Evolutionary conservation across 2,113 vertebrate species (phyloP).

Genomic region (Carlito syrichta): DNA sequence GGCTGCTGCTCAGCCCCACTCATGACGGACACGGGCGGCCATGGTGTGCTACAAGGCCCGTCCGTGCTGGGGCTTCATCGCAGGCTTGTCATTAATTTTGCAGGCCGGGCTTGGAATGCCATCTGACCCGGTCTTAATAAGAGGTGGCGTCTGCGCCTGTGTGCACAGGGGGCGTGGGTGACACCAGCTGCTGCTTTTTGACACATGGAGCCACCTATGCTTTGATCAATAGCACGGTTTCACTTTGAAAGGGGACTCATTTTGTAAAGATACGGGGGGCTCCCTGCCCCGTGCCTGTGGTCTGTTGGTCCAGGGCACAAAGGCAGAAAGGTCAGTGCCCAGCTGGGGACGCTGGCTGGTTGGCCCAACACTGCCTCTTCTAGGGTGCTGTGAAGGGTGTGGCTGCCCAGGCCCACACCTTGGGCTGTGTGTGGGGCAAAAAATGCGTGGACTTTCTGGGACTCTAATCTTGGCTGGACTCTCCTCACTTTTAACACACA

Average conservation of each 20-base stretch:
- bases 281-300: slow-evolving; percentile 20
- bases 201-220: slow-evolving; percentile 71
- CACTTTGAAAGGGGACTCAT: slow-evolving; percentile 73
- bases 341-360: slow-evolving; percentile 49
- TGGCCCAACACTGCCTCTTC: background rate
- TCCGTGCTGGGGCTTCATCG: slow-evolving; percentile 82
- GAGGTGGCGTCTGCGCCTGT: slow-evolving; percentile 40
- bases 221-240: slow-evolving; percentile 84
- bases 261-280: slow-evolving; percentile 71
- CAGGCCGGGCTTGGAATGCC: slow-evolving; percentile 86
- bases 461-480: background rate
- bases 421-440: background rate
- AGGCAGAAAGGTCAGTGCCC: slow-evolving; percentile 76
- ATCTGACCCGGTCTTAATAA: slow-evolving; percentile 83
- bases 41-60: slow-evolving; percentile 84
- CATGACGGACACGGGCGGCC: slow-evolving; percentile 82
- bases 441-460: background rate
- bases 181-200: slow-evolving; percentile 81
- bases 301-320: slow-evolving; percentile 71
- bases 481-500: background rate
- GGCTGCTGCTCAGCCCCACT: slow-evolving; percentile 80
- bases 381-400: slow-evolving; percentile 3
- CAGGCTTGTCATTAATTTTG: slow-evolving; percentile 89
- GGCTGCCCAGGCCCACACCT: background rate
- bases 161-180: slow-evolving; percentile 71